Conservation (phyloP, 2,113 vertebrate genomes). For the Scytalopus superciliaris region DNA sequence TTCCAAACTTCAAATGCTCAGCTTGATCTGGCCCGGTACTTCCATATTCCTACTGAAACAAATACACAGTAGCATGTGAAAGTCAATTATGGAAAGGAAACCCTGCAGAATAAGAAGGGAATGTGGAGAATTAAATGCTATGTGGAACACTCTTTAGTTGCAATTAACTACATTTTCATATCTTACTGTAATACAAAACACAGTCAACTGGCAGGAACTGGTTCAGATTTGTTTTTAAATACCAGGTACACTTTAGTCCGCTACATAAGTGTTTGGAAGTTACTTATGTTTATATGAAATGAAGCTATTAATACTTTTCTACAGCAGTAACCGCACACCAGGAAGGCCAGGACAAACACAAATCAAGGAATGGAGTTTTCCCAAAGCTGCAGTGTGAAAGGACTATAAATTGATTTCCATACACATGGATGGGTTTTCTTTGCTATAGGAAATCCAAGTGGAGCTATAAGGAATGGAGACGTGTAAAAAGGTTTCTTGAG, state of each 20-base stretch:
- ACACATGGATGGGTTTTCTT: slow-evolving; percentile 83
- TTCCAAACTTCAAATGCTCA: slow-evolving; percentile 51
- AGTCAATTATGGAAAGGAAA: slow-evolving; percentile 64
- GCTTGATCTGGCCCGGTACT: slow-evolving; percentile 63
- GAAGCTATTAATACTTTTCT: slow-evolving; percentile 91
- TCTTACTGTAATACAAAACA: slow-evolving; percentile 80
- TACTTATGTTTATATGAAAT: slow-evolving; percentile 83
- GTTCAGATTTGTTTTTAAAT: slow-evolving; percentile 79
- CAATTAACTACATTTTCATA: slow-evolving; percentile 72
- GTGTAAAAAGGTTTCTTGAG: slow-evolving; percentile 90
- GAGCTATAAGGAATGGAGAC: slow-evolving; percentile 92
- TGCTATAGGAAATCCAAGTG: slow-evolving; percentile 90
- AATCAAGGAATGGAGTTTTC: slow-evolving; percentile 86
- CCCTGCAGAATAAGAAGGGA: slow-evolving; percentile 61
- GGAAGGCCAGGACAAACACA: slow-evolving; percentile 88
- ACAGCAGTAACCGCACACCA: slow-evolving; percentile 92
- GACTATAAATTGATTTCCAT: slow-evolving; percentile 83
- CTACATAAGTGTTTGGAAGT: slow-evolving; percentile 80
- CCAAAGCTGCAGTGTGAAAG: slow-evolving; percentile 89
- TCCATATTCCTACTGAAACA: slow-evolving; percentile 62
- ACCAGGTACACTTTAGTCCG: slow-evolving; percentile 77
- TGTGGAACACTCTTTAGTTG: slow-evolving; percentile 70
- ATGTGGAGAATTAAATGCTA: slow-evolving; percentile 69
- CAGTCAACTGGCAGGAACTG: slow-evolving; percentile 76
- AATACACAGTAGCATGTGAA: slow-evolving; percentile 55